phyloP scores from a whole-genome alignment of 2,113 vertebrate genomes.

The Cheirogaleus medius region DNA sequence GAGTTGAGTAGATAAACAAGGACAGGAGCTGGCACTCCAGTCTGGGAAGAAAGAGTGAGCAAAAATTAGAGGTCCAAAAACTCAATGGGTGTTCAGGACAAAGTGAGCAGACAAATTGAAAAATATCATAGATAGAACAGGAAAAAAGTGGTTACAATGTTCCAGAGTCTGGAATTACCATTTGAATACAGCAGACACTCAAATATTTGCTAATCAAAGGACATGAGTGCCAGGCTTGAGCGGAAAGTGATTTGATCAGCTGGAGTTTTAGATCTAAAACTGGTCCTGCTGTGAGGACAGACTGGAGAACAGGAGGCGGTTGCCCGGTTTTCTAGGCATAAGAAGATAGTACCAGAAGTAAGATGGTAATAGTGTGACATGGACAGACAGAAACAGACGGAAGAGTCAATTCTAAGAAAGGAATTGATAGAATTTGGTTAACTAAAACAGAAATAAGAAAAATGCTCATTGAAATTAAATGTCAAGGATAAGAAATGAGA shows the following conservation, averaged over 20 bases:
- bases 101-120: neutral
- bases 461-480: conserved; percentile 28
- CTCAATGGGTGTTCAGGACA: neutral
- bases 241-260: neutral
- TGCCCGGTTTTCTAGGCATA: neutral
- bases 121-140: neutral
- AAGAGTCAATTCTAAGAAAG: neutral
- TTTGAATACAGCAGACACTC: neutral
- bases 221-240: neutral
- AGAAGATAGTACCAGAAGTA: neutral
- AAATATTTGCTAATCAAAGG: neutral
- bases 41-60: neutral
- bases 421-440: neutral
- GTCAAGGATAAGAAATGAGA: neutral
- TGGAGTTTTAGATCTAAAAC: neutral
- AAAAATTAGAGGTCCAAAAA: neutral
- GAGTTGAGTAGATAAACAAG: neutral
- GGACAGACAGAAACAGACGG: neutral
- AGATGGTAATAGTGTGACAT: neutral
- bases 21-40: neutral
- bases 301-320: neutral
- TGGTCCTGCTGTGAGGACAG: neutral
- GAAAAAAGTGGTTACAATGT: neutral
- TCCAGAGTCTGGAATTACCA: neutral
- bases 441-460: neutral